These are phyloP conservation scores for Papilio xuthus DNA, from an alignment of 1,140 invertebrate species.

Conservation along the genomic window DNA sequence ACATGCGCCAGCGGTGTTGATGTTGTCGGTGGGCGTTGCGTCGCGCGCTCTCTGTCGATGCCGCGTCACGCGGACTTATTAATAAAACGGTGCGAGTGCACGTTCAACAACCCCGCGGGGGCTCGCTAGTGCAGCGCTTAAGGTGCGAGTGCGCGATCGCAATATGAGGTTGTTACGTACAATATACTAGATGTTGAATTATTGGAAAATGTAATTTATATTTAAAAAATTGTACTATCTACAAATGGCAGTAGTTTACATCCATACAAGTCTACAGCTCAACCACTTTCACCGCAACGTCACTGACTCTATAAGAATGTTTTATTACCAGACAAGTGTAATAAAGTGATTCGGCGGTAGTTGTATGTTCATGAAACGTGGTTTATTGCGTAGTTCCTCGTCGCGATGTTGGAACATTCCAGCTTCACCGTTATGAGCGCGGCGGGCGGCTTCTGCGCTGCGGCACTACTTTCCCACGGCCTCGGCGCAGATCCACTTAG, in stretches of 20 bases:
- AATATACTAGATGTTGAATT: background rate
- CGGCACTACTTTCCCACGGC: constrained; percentile 69
- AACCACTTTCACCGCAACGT: background rate
- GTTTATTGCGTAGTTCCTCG: constrained; percentile 17
- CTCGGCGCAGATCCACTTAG: constrained; percentile 51
- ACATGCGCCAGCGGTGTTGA: background rate
- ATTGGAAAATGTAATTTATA: background rate
- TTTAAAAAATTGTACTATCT: too few relatives aligned
- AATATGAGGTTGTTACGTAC: background rate
- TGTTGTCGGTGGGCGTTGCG: constrained; percentile 6
- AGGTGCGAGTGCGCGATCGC: background rate
- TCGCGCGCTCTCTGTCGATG: constrained; percentile 3
- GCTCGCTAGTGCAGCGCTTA: background rate
- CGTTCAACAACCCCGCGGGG: constrained; percentile 35
- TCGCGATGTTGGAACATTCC: constrained; percentile 20
- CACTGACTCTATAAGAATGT: constrained; percentile 10
- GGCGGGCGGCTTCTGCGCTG: constrained; percentile 44
- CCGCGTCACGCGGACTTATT: constrained; percentile 36
- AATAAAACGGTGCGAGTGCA: constrained; percentile 33
- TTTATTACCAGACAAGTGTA: constrained; percentile 8
- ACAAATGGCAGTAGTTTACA: background rate
- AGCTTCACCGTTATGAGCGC: constrained; percentile 63
- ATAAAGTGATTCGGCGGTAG: constrained; percentile 11
- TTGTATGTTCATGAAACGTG: constrained; percentile 17
- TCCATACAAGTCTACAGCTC: background rate